Evolutionary conservation across 2,797 vertebrate genomes (phyloP).

Genomic region (Phylloscopus collybita): DNA sequence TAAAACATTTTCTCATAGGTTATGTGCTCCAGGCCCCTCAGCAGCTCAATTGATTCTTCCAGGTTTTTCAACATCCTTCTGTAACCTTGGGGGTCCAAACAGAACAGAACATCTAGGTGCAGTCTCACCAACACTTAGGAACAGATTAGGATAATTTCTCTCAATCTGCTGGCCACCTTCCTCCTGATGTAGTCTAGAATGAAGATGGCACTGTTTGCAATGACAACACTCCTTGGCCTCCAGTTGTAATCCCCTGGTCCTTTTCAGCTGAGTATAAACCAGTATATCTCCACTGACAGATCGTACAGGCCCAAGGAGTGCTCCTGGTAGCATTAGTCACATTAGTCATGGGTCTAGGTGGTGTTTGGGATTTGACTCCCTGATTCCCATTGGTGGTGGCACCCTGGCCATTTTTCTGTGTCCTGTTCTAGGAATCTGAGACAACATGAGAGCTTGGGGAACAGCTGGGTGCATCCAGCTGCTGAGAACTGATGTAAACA

Average conservation of each 20-base stretch:
- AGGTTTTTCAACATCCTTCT: background rate
- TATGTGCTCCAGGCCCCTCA: background rate
- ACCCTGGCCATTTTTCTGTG: accelerated
- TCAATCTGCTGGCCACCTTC: background rate
- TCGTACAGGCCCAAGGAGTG: background rate
- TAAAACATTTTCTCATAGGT: background rate
- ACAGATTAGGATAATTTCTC: background rate
- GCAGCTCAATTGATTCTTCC: background rate
- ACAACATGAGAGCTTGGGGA: background rate
- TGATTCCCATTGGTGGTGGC: background rate
- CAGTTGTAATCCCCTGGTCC: background rate
- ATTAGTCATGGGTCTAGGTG: background rate
- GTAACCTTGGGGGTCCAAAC: background rate
- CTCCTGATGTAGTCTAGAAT: background rate
- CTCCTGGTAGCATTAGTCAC: background rate
- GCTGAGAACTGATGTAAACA: background rate
- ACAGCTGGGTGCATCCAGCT: background rate
- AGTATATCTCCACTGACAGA: background rate
- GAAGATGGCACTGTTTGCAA: background rate
- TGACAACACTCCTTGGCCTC: background rate
- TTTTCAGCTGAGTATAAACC: background rate
- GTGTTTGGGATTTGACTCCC: background rate
- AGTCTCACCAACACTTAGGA: background rate
- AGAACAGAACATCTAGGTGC: background rate
- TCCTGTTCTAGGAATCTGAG: background rate